These are phyloP conservation scores for Bugulina stolonifera DNA, from an alignment of 2,888 invertebrate species.

Conservation along the genomic window DNA sequence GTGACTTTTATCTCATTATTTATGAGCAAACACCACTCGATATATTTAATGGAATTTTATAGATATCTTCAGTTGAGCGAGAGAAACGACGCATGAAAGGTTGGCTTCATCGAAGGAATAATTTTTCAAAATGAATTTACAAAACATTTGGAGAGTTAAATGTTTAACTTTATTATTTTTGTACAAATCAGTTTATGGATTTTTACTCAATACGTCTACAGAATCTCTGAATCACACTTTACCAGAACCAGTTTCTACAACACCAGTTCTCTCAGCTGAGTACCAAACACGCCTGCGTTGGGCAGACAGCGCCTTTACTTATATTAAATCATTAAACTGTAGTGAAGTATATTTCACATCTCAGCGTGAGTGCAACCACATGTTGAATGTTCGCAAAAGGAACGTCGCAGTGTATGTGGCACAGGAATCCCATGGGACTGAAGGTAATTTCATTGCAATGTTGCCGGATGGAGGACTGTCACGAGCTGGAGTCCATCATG, in stretches of 20 bases:
- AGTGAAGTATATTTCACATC: slow-evolving; percentile 44
- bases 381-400: slow-evolving; percentile 35
- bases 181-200: not conserved
- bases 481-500: slow-evolving; percentile 49
- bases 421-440: slow-evolving; percentile 33
- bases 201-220: slow-evolving; percentile 1
- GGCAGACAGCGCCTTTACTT: slow-evolving; percentile 44
- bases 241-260: not conserved
- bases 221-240: slow-evolving; percentile 23
- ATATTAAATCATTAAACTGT: slow-evolving; percentile 40
- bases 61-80: not conserved
- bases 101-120: no score
- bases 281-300: slow-evolving; percentile 36
- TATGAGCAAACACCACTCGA: not conserved
- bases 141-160: no score
- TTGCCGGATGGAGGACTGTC: slow-evolving; percentile 51
- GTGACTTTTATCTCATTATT: slow-evolving; percentile 17
- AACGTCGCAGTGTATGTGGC: slow-evolving; percentile 45
- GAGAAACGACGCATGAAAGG: not conserved
- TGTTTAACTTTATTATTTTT: not conserved
- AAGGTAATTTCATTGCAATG: slow-evolving; percentile 40
- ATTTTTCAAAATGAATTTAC: no score
- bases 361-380: slow-evolving; percentile 40
- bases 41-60: slow-evolving; percentile 13
- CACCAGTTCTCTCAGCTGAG: not conserved